These are phyloP conservation scores for Drosophila formosana DNA, from an alignment of 2,888 invertebrate genomes.

Conservation along the genomic window DNA sequence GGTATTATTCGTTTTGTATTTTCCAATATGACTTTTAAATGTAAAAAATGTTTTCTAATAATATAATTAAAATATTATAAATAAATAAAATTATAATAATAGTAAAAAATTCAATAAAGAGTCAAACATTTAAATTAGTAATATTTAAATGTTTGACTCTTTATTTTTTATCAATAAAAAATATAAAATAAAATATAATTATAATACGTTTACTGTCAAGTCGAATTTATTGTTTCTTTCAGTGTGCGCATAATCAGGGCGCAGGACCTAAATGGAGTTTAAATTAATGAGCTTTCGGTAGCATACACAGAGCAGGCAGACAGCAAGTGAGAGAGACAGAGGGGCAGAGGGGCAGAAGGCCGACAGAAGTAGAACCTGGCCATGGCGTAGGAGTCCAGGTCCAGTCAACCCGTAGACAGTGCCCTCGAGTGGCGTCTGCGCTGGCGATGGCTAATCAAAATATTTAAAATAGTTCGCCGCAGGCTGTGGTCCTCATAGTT, in stretches of 20 bases:
- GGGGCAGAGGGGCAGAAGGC: too few relatives aligned
- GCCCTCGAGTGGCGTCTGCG: slow-evolving; percentile 61
- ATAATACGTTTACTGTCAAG: neutral
- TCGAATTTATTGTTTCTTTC: slow-evolving; percentile 1
- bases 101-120: too few relatives aligned
- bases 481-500: slow-evolving; percentile 36
- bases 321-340: neutral
- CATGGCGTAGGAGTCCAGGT: slow-evolving; percentile 49
- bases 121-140: too few relatives aligned
- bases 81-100: too few relatives aligned
- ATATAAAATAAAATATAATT: too few relatives aligned
- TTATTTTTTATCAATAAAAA: too few relatives aligned
- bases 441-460: slow-evolving; percentile 67
- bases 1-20: too few relatives aligned
- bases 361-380: slow-evolving; percentile 11
- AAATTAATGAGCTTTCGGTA: slow-evolving; percentile 66
- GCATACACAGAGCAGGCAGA: slow-evolving; percentile 28
- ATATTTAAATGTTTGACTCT: too few relatives aligned
- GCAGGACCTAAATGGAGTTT: slow-evolving; percentile 49
- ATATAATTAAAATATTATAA: too few relatives aligned
- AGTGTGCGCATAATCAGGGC: slow-evolving; percentile 34
- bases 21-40: too few relatives aligned
- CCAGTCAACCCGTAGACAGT: neutral
- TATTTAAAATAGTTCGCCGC: slow-evolving; percentile 69
- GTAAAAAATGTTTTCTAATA: too few relatives aligned